Evolutionary conservation across 1,140 invertebrate genomes (phyloP).

Genomic region (Harlomillsia oculata): DNA sequence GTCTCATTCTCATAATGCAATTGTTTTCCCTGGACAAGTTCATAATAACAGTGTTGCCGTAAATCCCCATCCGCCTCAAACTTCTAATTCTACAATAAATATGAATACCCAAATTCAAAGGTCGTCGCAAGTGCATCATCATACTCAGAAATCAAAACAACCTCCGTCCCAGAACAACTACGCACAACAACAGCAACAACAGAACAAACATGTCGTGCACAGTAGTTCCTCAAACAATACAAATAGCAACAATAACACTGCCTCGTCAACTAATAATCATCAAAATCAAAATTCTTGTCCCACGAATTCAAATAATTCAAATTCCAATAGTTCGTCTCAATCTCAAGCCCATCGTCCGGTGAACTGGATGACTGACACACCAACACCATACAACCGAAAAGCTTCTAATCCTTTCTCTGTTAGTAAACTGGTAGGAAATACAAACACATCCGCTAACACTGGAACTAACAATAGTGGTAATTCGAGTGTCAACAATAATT

Average conservation of each 20-base stretch:
- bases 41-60: no score
- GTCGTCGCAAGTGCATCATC: no score
- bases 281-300: slow-evolving; percentile 2
- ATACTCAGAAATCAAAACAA: no score
- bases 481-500: slow-evolving; percentile 10
- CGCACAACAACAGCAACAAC: no score
- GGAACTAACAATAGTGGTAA: no score
- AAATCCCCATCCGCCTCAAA: no score
- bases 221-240: neutral
- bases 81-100: no score
- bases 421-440: slow-evolving; percentile 26
- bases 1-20: no score
- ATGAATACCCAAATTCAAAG: no score
- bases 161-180: no score
- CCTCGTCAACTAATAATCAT: neutral
- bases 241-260: neutral
- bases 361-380: slow-evolving; percentile 31
- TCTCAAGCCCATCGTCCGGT: slow-evolving; percentile 13
- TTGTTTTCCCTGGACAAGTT: no score
- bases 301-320: neutral
- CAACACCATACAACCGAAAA: slow-evolving; percentile 14
- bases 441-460: neutral
- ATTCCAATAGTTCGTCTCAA: neutral
- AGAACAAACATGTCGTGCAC: no score
- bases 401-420: slow-evolving; percentile 30